These are phyloP conservation scores for Teleogryllus occipitalis DNA, from an alignment of 1,140 invertebrate genomes.

Conservation along the genomic window DNA sequence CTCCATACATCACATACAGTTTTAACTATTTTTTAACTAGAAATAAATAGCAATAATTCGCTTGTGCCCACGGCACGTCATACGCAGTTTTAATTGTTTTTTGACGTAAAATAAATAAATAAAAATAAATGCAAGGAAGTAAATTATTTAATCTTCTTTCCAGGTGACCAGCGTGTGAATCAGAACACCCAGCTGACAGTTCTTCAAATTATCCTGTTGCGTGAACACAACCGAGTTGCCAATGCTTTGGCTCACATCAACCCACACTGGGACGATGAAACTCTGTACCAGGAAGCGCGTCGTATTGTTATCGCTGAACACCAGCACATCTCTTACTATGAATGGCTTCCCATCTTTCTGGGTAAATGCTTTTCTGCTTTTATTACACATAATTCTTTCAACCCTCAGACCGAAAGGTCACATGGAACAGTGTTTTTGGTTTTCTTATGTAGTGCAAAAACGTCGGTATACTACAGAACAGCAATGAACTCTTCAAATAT, in stretches of 20 bases:
- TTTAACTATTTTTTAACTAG: too few species aligned
- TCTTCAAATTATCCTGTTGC: conserved; percentile 72
- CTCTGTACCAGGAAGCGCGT: conserved; percentile 76
- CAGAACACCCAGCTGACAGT: conserved; percentile 75
- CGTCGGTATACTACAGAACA: too few species aligned
- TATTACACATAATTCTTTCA: background rate
- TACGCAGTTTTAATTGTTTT: too few species aligned
- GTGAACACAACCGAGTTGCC: conserved; percentile 88
- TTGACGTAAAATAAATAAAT: too few species aligned
- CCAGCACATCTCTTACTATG: conserved; percentile 80
- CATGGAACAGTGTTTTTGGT: background rate
- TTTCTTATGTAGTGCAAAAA: background rate
- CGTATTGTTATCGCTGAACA: conserved; percentile 67
- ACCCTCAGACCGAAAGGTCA: background rate
- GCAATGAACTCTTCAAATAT: too few species aligned
- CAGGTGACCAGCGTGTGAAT: conserved; percentile 78
- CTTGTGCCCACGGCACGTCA: too few species aligned
- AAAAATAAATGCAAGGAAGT: too few species aligned
- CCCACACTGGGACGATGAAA: conserved; percentile 81
- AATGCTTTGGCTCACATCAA: conserved; percentile 61
- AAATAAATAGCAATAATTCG: too few species aligned
- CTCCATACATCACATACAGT: too few species aligned
- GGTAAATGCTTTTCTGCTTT: conserved; percentile 36
- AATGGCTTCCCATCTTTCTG: conserved; percentile 75
- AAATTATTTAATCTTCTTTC: conserved; percentile 7